Percentiles rank a stretch among this genome's conserved stretches.
Conservation (phyloP, 2,113 vertebrate species). For the Tenebrosternarchus preto region DNA sequence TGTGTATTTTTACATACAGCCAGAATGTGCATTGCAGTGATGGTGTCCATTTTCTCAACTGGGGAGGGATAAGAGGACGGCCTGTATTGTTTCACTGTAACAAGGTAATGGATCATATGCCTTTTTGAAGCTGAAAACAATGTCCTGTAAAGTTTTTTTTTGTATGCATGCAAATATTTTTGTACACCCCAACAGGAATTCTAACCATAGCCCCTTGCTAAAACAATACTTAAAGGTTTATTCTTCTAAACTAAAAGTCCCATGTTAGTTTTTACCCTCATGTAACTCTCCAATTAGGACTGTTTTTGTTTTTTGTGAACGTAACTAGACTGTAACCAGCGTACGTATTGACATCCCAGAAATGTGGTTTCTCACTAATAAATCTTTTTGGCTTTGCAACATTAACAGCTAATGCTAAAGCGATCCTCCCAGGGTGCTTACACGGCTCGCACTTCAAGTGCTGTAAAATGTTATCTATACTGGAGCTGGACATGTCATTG, state of each 20-base stretch:
- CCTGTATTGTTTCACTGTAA: slow-evolving; percentile 5
- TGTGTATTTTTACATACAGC: not conserved
- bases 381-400: slow-evolving; percentile 25
- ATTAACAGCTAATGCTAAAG: slow-evolving; percentile 33
- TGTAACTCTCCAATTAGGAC: slow-evolving; percentile 27
- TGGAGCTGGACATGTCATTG: slow-evolving; percentile 54
- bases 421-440: slow-evolving; percentile 40
- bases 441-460: slow-evolving; percentile 47
- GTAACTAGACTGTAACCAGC: slow-evolving; percentile 17
- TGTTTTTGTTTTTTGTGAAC: too few relatives aligned
- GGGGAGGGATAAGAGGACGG: not conserved
- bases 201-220: not conserved
- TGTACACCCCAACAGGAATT: not conserved
- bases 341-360: slow-evolving; percentile 11
- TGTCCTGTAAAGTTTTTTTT: slow-evolving; percentile 5
- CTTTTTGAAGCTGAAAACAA: slow-evolving; percentile 5
- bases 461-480: slow-evolving; percentile 58
- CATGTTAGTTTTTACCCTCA: not conserved
- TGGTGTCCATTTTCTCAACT: not conserved
- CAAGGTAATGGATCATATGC: not conserved
- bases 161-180: not conserved
- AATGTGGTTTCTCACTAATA: slow-evolving; percentile 26
- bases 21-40: not conserved
- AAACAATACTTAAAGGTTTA: slow-evolving; percentile 6
- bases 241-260: not conserved